Conservation (phyloP, 2,797 vertebrate species). For the Girardinus metallicus region DNA sequence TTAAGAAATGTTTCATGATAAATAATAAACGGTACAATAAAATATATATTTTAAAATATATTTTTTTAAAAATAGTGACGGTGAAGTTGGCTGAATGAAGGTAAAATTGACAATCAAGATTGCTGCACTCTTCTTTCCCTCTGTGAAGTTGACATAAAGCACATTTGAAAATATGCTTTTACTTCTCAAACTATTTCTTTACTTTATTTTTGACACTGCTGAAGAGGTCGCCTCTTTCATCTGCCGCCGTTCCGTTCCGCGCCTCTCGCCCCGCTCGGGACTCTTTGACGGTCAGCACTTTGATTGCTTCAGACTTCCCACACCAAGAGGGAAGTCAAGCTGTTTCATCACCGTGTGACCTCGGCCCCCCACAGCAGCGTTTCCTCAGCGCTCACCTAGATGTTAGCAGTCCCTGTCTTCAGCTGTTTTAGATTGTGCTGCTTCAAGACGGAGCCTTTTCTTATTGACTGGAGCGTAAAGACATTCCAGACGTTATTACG, state of each 20-base stretch:
- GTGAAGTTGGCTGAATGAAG: neutral
- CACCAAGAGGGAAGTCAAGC: conserved; percentile 28
- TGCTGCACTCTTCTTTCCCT: no score
- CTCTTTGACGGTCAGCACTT: conserved; percentile 9
- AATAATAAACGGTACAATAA: no score
- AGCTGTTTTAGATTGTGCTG: conserved; percentile 12
- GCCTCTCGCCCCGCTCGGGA: neutral
- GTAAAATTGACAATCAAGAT: neutral
- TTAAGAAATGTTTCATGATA: no score
- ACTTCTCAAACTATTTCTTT: neutral
- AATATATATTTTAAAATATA: no score
- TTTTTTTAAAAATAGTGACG: neutral
- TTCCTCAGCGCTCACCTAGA: conserved; percentile 45
- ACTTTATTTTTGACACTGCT: neutral
- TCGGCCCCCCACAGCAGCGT: conserved; percentile 35
- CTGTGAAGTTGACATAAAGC: no score
- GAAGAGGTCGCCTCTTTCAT: neutral
- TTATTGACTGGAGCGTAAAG: conserved; percentile 11
- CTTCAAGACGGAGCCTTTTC: conserved; percentile 22
- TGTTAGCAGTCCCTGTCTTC: conserved; percentile 13
- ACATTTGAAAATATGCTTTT: no score
- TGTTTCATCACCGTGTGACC: conserved; percentile 43
- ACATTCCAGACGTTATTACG: conserved; percentile 38
- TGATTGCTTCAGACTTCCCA: conserved; percentile 42
- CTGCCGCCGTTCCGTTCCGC: neutral